These are phyloP conservation scores for Nothocercus nigrocapillus DNA, from an alignment of 2,113 vertebrate species.

Conservation along the genomic window DNA sequence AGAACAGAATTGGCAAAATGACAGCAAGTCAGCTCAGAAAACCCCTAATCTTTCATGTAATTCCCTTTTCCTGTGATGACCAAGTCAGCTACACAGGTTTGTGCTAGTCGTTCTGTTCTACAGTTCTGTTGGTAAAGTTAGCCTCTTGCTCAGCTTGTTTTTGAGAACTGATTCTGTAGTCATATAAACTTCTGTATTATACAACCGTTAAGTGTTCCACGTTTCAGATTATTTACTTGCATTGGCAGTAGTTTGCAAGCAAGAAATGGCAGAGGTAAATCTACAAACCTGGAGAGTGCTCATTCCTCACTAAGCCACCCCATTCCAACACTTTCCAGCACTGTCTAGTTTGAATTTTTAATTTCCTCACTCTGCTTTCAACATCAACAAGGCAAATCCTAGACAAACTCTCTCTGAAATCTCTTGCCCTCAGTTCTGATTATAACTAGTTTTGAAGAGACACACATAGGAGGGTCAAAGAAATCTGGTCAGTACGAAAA, in stretches of 20 bases:
- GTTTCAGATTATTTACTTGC: not conserved
- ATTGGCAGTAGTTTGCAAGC: not conserved
- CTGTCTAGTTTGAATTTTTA: not conserved
- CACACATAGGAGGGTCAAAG: not conserved
- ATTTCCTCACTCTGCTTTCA: not conserved
- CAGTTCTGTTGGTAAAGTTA: not conserved
- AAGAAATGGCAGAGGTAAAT: not conserved
- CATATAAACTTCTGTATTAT: not conserved
- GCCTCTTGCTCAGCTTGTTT: not conserved
- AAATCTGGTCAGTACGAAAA: not conserved
- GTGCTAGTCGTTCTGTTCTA: not conserved
- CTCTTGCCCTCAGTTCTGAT: not conserved
- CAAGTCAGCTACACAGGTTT: not conserved
- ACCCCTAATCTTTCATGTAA: not conserved
- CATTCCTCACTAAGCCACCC: not conserved
- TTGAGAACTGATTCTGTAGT: not conserved
- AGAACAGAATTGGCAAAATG: not conserved
- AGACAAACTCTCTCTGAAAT: not conserved
- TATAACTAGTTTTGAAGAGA: not conserved
- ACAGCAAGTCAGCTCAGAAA: not conserved
- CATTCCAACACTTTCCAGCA: not conserved
- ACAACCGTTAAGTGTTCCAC: not conserved
- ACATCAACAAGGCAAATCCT: not conserved
- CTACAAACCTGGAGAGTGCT: not conserved
- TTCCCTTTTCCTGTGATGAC: not conserved